Base-by-base conservation (phyloP, 2,113 vertebrate species). In the Leucopternis melanops region DNA sequence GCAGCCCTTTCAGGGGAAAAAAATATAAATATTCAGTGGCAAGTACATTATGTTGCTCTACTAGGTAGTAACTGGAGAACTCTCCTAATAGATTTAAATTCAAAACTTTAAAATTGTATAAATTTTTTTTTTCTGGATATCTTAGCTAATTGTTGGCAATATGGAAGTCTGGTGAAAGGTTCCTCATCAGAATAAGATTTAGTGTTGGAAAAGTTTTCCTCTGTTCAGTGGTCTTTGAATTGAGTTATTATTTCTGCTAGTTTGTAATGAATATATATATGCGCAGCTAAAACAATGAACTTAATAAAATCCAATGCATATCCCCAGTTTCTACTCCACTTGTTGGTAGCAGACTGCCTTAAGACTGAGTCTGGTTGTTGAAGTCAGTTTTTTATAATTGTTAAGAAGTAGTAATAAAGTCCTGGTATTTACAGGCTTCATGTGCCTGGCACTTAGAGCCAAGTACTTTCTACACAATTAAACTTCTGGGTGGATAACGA, bases 1-100 rank as follows among this genome's bases (percentile, higher is more conserved):
- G 45, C 3, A 31, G 23, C 42, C 29, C 29, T 88, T 42, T 29
- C 26, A 9, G 26, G 77, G 7, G 50, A 27, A 11, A 11, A 81
- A 71, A 78, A 38, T 8, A 36, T 14, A 57, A 54, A 36, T 80
- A 22, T 3, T 69, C 70, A 29, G 8, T 77, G 52, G 22, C 55
- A 55, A 8, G 12, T 55, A 0, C 6, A 0, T 52, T 14, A 0
- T 17, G 6, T 26, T 80, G 74, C 50, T 77, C 25, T 40, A 1
- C 44, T 61, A 2, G 16, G 4, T 18, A 16, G 20, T n/a, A 72
- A 13, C 38, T 72, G 47, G 67, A 69, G 32, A 65, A 10, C 42
- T 86, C 7, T 62, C 18, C 25, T 29, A 15, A 0, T 3, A 16
- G 38, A 4, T 87, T 38, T 11, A 45, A 67, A 34, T 29, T 10